Percentiles rank a stretch among this genome's conserved stretches.
Evolutionary conservation across 2,888 invertebrate species (phyloP).

Genomic region (Hydraecia micacea): DNA sequence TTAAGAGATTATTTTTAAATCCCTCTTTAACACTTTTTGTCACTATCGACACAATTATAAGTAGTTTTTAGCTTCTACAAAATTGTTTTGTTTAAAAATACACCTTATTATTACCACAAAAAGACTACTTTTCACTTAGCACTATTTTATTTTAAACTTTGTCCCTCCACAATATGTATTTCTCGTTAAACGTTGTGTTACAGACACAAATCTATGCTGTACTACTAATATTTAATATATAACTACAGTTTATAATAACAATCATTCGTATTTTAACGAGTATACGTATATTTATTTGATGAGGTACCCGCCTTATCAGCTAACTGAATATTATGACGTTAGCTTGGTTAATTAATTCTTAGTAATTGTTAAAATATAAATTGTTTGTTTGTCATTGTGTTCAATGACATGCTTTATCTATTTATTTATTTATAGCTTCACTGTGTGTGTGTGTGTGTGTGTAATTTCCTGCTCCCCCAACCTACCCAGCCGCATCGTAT

Average conservation of each 20-base stretch:
- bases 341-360: slow-evolving; percentile 30
- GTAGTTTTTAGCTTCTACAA: background rate
- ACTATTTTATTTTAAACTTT: background rate
- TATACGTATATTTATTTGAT: slow-evolving; percentile 6
- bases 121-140: background rate
- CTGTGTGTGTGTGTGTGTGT: too few relatives aligned
- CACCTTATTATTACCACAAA: background rate
- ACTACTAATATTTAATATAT: background rate
- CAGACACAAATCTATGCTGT: background rate
- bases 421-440: background rate
- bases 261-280: slow-evolving; percentile 4
- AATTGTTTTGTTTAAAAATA: background rate
- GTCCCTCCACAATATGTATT: accelerated
- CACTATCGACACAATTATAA: background rate
- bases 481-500: too few relatives aligned
- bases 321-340: background rate
- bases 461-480: too few relatives aligned
- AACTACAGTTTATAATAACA: slow-evolving; percentile 13
- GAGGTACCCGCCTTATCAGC: background rate
- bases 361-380: slow-evolving; percentile 19
- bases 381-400: slow-evolving; percentile 26
- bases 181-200: too few relatives aligned
- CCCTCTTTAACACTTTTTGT: background rate
- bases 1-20: too few relatives aligned
- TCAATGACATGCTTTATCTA: background rate